Evolutionary conservation across 2,888 invertebrate genomes (phyloP), one percentile per base, ranked within the genome.

Genomic region (Conops quadrifasciatus): DNA sequence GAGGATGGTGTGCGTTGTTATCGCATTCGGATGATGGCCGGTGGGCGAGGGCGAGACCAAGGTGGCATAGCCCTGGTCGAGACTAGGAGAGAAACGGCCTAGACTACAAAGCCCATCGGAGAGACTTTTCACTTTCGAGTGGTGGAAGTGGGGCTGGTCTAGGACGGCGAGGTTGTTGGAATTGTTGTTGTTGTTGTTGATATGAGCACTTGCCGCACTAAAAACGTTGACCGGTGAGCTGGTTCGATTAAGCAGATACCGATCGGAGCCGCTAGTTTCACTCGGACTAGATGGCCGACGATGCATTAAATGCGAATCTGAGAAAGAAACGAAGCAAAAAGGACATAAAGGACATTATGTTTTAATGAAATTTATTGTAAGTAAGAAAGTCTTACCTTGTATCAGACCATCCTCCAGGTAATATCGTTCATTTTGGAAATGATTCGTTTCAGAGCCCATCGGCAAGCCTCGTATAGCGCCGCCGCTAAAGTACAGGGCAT

Each of bases 41-140:
- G 84, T 84, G 3, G 88, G 88, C 77, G 89, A 88, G 59, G 89
- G 88, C 24, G 89, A 88, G 0, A 92, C 91, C 71, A 94, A 86
- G 9, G 94, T 94, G 78, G 93, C 93, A 86, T 94, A 94, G 1
- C 94, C 94, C 84, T 94, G 93, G 85, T 94, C 94, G 53, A 93
- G 87, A 80, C 90, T 92, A 56, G 93, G 91, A 80, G 90, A 90
- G 75, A 88, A 87, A 76, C 89, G 87, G 19, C 85, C 86, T 72
- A 86, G 78, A 75, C 84, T 83, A 71, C 86, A 83, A 16, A 85
- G 77, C 21, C 86, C 85, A 65, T 86, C 86, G 43, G 85, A 80
- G 24, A 85, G 80, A 74, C 83, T 84, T 80, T 84, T 85, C 76
- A 84, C 84, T 78, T 85, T 84, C 76, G 82, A 80, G 60, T 84